phyloP scores from a whole-genome alignment of 2,888 invertebrate genomes.

The Esperia sulphurella region DNA sequence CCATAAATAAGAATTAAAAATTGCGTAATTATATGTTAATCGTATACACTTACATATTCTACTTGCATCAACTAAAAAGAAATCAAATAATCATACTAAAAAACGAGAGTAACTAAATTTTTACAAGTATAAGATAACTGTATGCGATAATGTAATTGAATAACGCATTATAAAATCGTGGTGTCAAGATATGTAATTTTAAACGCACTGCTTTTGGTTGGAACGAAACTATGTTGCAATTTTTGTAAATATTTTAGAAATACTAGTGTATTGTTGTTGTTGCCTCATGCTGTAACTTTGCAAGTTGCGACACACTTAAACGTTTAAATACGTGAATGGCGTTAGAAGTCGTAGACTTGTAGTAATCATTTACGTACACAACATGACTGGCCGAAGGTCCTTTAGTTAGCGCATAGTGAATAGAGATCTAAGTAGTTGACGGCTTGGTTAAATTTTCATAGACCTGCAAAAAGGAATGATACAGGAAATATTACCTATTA shows the following conservation, averaged over 20 bases:
- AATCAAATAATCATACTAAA: neutral
- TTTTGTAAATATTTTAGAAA: neutral
- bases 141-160: neutral
- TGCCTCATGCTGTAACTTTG: neutral
- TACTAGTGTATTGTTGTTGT: conserved; percentile 6
- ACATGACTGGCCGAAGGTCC: conserved; percentile 14
- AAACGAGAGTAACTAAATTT: neutral
- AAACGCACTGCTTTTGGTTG: neutral
- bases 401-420: conserved; percentile 11
- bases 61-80: too few species aligned
- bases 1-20: too few species aligned
- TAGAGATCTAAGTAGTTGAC: neutral
- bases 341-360: conserved; percentile 7
- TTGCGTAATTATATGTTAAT: too few species aligned
- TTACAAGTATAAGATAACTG: neutral
- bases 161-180: too few species aligned
- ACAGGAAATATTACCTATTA: too few species aligned
- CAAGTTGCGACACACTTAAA: conserved; percentile 9
- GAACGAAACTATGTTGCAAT: neutral
- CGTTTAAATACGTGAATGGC: conserved; percentile 3
- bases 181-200: too few species aligned
- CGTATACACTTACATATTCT: too few species aligned
- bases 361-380: conserved; percentile 10
- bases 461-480: too few species aligned
- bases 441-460: too few species aligned